phyloP scores from a whole-genome alignment of 1,140 invertebrate genomes.

The Calephelis virginiensis region DNA sequence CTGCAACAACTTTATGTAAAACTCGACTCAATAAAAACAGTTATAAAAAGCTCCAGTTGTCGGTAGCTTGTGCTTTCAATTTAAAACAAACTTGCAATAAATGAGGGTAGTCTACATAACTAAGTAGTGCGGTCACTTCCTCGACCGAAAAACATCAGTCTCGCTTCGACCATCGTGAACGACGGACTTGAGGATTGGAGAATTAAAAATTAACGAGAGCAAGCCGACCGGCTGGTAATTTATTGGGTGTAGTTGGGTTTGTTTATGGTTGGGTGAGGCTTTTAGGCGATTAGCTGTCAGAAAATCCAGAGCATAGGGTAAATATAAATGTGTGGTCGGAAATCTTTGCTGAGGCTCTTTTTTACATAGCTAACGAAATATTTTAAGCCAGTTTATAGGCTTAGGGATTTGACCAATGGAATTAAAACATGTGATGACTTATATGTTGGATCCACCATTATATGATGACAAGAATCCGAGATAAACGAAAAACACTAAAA shows the following conservation, averaged over 20 bases:
- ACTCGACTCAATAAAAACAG: neutral
- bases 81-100: constrained; percentile 59
- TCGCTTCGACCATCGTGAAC: constrained; percentile 39
- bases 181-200: constrained; percentile 34
- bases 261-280: constrained; percentile 48
- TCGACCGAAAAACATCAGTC: constrained; percentile 43
- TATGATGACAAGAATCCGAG: too few species aligned
- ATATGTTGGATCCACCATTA: too few species aligned
- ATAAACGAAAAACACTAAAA: too few species aligned
- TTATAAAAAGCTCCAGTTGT: neutral
- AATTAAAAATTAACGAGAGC: constrained; percentile 43
- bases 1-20: neutral
- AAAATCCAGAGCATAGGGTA: constrained; percentile 9
- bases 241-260: constrained; percentile 46
- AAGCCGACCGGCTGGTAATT: constrained; percentile 39
- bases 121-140: constrained; percentile 53
- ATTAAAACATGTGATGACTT: too few species aligned
- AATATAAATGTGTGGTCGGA: constrained; percentile 19
- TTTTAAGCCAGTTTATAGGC: neutral
- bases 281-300: constrained; percentile 52
- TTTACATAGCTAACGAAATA: constrained; percentile 5
- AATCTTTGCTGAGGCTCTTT: constrained; percentile 19
- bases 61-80: constrained; percentile 43
- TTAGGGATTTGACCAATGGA: too few species aligned
- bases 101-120: constrained; percentile 67